Conservation (phyloP, 2,888 invertebrate genomes). For the Dendrolimus houi region DNA sequence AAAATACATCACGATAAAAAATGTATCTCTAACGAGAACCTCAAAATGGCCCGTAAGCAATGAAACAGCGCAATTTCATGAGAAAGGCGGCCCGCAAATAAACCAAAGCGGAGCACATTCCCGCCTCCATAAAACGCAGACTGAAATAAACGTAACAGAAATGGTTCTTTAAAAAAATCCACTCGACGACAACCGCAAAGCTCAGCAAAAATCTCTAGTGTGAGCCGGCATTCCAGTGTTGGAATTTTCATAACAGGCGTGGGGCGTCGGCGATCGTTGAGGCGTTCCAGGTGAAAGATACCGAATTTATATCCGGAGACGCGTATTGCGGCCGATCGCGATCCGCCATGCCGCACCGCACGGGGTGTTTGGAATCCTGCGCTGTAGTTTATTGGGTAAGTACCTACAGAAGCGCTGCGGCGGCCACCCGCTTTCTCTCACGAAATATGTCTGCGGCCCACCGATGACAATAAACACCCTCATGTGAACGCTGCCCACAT, state of each 20-base stretch:
- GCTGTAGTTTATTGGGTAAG: conserved; percentile 47
- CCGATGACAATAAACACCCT: conserved; percentile 50
- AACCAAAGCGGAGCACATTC: conserved; percentile 70
- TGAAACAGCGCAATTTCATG: conserved; percentile 72
- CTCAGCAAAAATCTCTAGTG: conserved; percentile 69
- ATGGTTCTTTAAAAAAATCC: conserved; percentile 64
- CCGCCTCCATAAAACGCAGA: conserved; percentile 68
- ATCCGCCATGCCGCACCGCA: conserved; percentile 21
- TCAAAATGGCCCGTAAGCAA: conserved; percentile 69
- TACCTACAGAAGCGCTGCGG: conserved; percentile 7
- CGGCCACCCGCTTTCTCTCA: conserved; percentile 24
- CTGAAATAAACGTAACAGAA: conserved; percentile 69
- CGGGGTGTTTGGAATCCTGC: conserved; percentile 30
- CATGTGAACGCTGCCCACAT: conserved; percentile 39
- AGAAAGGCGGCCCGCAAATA: conserved; percentile 68
- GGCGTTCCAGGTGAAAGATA: conserved; percentile 57
- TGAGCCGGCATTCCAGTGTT: conserved; percentile 61
- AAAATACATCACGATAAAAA: conserved; percentile 61
- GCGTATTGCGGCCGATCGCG: conserved; percentile 36
- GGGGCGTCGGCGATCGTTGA: conserved; percentile 41
- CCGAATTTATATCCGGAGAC: conserved; percentile 54
- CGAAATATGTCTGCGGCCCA: conserved; percentile 46
- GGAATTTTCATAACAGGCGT: conserved; percentile 72
- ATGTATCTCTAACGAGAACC: conserved; percentile 60
- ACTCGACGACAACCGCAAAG: conserved; percentile 61